Conservation (phyloP, 2,888 invertebrate genomes). For the Thysanoteuthis rhombus region DNA sequence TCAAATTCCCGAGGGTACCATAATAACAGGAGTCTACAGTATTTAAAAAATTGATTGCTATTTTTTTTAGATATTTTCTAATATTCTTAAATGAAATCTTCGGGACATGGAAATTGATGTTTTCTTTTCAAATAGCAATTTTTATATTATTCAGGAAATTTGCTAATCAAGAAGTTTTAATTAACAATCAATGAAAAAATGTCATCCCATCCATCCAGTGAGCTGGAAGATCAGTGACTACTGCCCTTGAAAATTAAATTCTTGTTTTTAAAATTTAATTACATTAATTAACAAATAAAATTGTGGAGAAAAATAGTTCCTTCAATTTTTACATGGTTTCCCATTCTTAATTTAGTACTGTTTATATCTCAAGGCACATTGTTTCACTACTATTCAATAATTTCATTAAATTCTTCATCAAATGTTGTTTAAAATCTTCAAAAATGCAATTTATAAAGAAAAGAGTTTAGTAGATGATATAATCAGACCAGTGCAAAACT, state of each 20-base stretch:
- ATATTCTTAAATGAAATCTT: background rate
- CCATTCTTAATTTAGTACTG: background rate
- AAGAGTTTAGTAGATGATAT: no score
- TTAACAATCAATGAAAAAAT: background rate
- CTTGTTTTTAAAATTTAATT: no score
- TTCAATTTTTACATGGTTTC: background rate
- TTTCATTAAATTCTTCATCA: background rate
- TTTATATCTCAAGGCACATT: background rate
- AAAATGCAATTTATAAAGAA: no score
- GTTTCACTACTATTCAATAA: background rate
- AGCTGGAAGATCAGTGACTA: background rate
- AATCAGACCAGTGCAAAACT: no score
- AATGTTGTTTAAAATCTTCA: background rate
- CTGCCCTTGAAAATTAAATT: no score
- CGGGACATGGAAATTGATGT: background rate
- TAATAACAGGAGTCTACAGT: no score
- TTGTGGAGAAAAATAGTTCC: background rate
- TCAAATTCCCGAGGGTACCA: no score
- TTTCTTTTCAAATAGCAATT: background rate
- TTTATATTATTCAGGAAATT: background rate
- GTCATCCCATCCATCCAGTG: background rate
- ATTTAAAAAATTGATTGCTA: no score
- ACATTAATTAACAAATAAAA: background rate
- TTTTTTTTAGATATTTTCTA: background rate
- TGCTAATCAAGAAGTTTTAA: background rate